Evolutionary conservation across 2,888 invertebrate genomes (phyloP).

Genomic region (Drosophila leonis): DNA sequence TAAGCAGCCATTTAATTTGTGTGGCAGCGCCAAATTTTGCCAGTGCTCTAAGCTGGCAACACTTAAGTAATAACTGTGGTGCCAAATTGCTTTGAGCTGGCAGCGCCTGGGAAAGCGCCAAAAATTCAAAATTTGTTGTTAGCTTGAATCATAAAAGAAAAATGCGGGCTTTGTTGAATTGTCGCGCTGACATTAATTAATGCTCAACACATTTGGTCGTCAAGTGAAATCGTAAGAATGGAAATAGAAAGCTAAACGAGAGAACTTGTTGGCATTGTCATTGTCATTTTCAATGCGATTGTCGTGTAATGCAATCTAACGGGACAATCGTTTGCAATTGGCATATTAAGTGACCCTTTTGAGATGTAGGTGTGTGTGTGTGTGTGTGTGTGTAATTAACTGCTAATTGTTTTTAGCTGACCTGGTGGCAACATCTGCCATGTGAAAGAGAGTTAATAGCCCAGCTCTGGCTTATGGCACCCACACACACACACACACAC

Average conservation of each 20-base stretch:
- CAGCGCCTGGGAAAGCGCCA: slow-evolving; percentile 8
- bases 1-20: background rate
- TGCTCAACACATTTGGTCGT: slow-evolving; percentile 28
- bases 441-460: slow-evolving; percentile 22
- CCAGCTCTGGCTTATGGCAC: slow-evolving; percentile 14
- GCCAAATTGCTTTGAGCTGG: background rate
- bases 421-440: slow-evolving; percentile 54
- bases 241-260: slow-evolving; percentile 61
- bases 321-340: slow-evolving; percentile 40
- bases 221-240: slow-evolving; percentile 51
- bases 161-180: background rate
- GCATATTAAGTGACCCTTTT: slow-evolving; percentile 45
- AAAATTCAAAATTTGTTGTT: slow-evolving; percentile 7
- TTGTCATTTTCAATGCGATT: slow-evolving; percentile 36
- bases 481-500: slow-evolving; percentile 31
- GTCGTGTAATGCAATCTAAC: slow-evolving; percentile 48
- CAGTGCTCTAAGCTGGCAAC: background rate
- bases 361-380: background rate
- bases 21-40: background rate
- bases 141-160: slow-evolving; percentile 1
- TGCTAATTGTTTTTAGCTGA: slow-evolving; percentile 51
- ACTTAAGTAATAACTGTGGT: background rate
- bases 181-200: slow-evolving; percentile 25
- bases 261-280: slow-evolving; percentile 41
- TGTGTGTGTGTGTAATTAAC: slow-evolving; percentile 35